Evolutionary conservation across 2,113 vertebrate species (phyloP).

Genomic region (Vimba vimba): DNA sequence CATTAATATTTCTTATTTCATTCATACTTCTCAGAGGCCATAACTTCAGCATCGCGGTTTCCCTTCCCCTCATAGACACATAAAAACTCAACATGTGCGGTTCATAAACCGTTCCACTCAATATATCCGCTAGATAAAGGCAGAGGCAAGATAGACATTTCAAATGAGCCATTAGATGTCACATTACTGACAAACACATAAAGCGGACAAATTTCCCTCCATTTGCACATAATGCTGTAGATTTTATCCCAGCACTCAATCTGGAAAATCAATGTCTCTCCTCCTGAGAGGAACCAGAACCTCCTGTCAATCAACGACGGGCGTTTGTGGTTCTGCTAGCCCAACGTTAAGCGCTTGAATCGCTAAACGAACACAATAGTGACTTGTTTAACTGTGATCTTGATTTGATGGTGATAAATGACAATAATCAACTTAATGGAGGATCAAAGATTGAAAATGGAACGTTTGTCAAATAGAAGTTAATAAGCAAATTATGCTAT

Average conservation of each 20-base stretch:
- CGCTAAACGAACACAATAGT: background rate
- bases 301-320: background rate
- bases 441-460: background rate
- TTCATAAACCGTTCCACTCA: background rate
- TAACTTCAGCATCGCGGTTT: background rate
- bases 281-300: conserved; percentile 9
- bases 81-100: background rate
- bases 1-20: background rate
- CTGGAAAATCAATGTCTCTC: background rate
- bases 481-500: background rate
- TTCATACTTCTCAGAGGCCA: background rate
- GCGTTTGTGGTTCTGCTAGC: background rate
- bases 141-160: background rate
- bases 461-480: background rate
- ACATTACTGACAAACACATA: conserved; percentile 3
- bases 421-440: background rate
- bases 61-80: background rate
- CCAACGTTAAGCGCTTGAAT: background rate
- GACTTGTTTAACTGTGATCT: no score
- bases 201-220: background rate
- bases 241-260: background rate
- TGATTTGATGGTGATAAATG: background rate
- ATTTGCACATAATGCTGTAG: conserved; percentile 13
- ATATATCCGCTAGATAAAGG: background rate
- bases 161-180: background rate